phyloP scores from a whole-genome alignment of 2,888 invertebrate species.

The Drosophila setosimentum region DNA sequence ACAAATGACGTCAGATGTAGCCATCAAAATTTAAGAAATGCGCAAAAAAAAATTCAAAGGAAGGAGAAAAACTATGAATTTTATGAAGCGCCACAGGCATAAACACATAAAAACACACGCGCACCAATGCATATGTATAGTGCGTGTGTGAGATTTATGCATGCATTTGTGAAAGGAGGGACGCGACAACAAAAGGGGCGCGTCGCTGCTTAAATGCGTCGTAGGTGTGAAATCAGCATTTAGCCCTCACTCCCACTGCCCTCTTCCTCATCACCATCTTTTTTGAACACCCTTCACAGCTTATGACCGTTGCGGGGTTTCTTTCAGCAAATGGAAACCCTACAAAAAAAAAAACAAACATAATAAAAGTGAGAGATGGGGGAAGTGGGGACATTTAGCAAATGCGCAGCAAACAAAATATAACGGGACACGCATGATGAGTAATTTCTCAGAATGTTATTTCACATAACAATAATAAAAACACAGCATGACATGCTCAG shows the following conservation, averaged over 20 bases:
- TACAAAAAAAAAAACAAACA: conserved; percentile 37
- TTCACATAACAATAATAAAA: conserved; percentile 40
- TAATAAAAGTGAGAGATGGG: not conserved
- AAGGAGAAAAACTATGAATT: conserved; percentile 56
- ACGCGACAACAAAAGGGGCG: conserved; percentile 23
- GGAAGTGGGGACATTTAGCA: conserved; percentile 24
- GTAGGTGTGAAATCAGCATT: conserved; percentile 63
- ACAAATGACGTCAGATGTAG: conserved; percentile 74
- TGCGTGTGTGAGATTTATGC: conserved; percentile 63
- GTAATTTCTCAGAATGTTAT: conserved; percentile 38
- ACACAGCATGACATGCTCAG: conserved; percentile 11
- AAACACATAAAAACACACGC: conserved; percentile 16
- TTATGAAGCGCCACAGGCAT: conserved; percentile 53
- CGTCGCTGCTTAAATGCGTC: conserved; percentile 47
- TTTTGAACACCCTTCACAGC: conserved; percentile 13
- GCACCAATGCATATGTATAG: conserved; percentile 10
- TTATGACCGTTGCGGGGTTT: conserved; percentile 62
- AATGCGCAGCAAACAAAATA: conserved; percentile 60
- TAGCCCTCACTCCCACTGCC: not conserved
- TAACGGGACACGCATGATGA: conserved; percentile 41
- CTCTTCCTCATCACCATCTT: not conserved
- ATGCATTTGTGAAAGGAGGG: conserved; percentile 38
- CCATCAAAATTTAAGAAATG: conserved; percentile 77
- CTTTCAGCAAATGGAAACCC: conserved; percentile 58
- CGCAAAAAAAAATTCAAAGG: conserved; percentile 62